These are phyloP conservation scores for Myotis davidii DNA, from an alignment of 2,113 vertebrate species.

Conservation along the genomic window DNA sequence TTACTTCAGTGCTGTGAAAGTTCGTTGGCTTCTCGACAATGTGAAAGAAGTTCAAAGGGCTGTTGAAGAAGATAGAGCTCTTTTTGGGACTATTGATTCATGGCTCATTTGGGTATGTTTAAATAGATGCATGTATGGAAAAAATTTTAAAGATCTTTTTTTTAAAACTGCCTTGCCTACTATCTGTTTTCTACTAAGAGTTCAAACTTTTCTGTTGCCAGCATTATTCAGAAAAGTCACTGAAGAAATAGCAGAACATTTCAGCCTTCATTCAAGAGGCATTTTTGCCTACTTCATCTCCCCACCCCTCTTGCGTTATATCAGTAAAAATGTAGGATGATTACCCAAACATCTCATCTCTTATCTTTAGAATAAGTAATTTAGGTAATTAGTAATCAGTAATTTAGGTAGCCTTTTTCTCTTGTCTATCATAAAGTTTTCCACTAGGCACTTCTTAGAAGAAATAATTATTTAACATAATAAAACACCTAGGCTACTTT, in stretches of 20 bases:
- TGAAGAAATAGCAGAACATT: neutral
- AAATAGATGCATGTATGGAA: neutral
- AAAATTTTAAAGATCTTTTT: neutral
- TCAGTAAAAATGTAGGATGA: constrained; percentile 39
- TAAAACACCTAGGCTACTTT: neutral
- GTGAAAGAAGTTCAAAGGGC: constrained; percentile 90
- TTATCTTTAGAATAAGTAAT: constrained; percentile 5
- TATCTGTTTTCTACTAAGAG: constrained; percentile 18
- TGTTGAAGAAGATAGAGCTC: constrained; percentile 88
- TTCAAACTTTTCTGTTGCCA: neutral
- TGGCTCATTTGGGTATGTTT: constrained; percentile 98
- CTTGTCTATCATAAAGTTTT: neutral
- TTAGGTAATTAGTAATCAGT: neutral
- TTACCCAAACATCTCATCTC: constrained; percentile 29
- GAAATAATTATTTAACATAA: constrained; percentile 14
- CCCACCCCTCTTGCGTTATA: neutral
- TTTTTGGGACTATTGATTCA: constrained; percentile 98
- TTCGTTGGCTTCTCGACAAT: constrained; percentile 97
- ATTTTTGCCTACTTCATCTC: constrained; percentile 20
- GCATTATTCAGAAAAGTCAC: constrained; percentile 19
- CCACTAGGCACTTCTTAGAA: constrained; percentile 9
- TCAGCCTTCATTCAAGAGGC: neutral
- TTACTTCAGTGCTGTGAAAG: constrained; percentile 98
- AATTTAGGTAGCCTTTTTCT: constrained; percentile 23
- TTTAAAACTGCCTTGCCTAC: neutral